Percentiles rank a stretch among this genome's conserved stretches.
These are phyloP conservation scores for Hippopotamyrus pictus DNA, from an alignment of 2,797 vertebrate species.

Conservation along the genomic window DNA sequence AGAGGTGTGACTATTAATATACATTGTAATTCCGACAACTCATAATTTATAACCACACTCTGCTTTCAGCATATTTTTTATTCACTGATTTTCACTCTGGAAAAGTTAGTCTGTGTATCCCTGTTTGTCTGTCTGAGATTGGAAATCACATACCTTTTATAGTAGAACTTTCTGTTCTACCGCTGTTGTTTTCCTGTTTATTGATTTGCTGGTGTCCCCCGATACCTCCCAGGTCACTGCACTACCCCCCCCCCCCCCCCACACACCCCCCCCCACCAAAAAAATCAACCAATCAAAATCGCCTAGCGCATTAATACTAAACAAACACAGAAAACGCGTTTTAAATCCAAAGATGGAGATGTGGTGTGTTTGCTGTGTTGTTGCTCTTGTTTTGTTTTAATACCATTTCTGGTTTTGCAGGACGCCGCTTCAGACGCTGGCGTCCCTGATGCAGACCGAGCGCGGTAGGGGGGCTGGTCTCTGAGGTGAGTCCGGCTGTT, in stretches of 20 bases:
- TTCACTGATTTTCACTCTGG: background rate
- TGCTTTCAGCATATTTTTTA: constrained; percentile 44
- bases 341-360: background rate
- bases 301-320: constrained; percentile 52
- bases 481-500: background rate
- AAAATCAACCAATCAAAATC: constrained; percentile 57
- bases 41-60: constrained; percentile 97
- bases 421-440: background rate
- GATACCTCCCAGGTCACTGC: constrained; percentile 33
- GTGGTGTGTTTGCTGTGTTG: background rate
- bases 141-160: constrained; percentile 21
- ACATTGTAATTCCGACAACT: constrained; percentile 99
- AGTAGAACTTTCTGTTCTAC: constrained; percentile 18
- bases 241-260: constrained; percentile 3
- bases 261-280: background rate
- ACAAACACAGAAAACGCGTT: constrained; percentile 15
- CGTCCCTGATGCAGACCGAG: background rate
- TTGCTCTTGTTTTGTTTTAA: background rate
- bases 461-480: background rate
- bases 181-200: constrained; percentile 43
- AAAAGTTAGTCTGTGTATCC: background rate
- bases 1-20: constrained; percentile 99
- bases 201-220: constrained; percentile 57
- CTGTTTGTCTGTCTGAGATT: constrained; percentile 27
- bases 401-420: background rate